phyloP scores from a whole-genome alignment of 2,888 invertebrate species.

The Torymus auratus region DNA sequence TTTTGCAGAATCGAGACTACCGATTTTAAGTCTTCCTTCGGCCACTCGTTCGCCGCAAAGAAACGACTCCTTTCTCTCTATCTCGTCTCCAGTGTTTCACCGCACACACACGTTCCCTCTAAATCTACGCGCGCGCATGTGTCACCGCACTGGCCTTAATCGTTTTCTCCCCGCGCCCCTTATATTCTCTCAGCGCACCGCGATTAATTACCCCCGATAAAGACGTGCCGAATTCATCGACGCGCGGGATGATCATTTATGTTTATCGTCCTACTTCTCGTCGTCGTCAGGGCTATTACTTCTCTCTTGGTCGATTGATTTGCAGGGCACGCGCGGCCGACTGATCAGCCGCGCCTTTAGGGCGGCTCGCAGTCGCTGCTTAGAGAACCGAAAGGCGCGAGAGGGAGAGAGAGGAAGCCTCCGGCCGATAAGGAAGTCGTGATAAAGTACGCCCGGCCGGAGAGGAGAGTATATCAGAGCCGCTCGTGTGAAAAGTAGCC shows the following conservation, averaged over 20 bases:
- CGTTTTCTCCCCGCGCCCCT: background rate
- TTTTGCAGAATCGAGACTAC: too few species aligned
- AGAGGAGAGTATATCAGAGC: background rate
- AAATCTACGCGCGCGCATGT: background rate
- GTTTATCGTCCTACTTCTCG: too few species aligned
- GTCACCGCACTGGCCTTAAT: background rate
- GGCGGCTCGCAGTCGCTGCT: background rate
- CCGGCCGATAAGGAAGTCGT: conserved; percentile 22
- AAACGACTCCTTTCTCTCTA: too few species aligned
- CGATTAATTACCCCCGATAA: conserved; percentile 23
- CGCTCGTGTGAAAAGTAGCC: conserved; percentile 42
- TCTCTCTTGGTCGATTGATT: background rate
- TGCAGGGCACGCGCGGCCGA: conserved; percentile 17
- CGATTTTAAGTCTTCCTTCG: too few species aligned
- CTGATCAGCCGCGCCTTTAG: background rate
- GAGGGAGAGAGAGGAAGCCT: background rate
- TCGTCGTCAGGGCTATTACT: background rate
- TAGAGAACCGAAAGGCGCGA: background rate
- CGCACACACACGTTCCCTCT: background rate
- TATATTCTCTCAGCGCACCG: background rate
- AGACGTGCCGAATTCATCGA: conserved; percentile 12
- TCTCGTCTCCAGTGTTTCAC: too few species aligned
- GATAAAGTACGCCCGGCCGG: conserved; percentile 11
- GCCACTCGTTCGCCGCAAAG: too few species aligned
- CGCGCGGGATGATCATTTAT: background rate